A percentile compares a stretch with the other conserved stretches of the same genome.
Conservation (phyloP, 35 echinoderm and acorn worm genomes). For the Stichopus chloronotus region DNA sequence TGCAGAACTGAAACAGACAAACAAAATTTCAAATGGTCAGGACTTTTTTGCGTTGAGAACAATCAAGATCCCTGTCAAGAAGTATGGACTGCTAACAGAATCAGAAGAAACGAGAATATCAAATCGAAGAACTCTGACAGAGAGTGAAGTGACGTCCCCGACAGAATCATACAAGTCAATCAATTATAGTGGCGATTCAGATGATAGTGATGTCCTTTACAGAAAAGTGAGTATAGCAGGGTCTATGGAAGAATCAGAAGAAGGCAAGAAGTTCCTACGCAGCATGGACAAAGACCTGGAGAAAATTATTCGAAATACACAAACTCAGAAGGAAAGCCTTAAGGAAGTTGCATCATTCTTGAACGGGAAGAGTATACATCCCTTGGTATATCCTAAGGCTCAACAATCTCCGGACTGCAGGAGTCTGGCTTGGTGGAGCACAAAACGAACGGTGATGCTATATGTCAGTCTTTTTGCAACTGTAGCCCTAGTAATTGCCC, state of each 20-base stretch:
- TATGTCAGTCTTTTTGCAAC: background rate
- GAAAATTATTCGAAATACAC: constrained; percentile 53
- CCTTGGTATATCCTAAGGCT: constrained; percentile 33
- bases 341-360: constrained; percentile 67
- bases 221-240: constrained; percentile 62
- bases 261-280: constrained; percentile 58
- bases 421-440: background rate
- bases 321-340: constrained; percentile 57
- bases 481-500: background rate
- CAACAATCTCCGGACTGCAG: background rate
- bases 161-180: constrained; percentile 24
- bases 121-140: background rate
- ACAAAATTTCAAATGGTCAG: constrained; percentile 65
- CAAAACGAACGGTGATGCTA: background rate
- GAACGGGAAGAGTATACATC: constrained; percentile 62
- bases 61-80: constrained; percentile 68
- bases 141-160: background rate
- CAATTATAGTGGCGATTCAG: constrained; percentile 49
- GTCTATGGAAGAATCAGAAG: constrained; percentile 53
- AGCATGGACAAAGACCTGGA: constrained; percentile 73
- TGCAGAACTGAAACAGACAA: constrained; percentile 67
- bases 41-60: constrained; percentile 63
- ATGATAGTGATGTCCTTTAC: constrained; percentile 55
- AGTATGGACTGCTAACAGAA: constrained; percentile 69
- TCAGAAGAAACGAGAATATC: constrained; percentile 54